Base-by-base conservation (phyloP, 2,797 vertebrate species). In the Peromyscus eremicus region DNA sequence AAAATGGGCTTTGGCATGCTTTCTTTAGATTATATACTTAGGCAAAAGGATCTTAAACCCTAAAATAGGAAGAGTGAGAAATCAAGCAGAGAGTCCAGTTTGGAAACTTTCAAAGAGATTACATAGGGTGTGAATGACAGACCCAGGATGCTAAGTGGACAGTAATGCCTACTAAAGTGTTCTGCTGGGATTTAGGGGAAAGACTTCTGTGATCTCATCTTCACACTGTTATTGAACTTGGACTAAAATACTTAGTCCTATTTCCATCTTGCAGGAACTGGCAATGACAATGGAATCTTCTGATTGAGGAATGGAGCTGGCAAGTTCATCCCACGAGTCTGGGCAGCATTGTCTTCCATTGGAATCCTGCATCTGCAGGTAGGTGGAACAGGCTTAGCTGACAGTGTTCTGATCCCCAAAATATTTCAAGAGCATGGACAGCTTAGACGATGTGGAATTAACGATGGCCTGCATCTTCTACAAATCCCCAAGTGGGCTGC, bases 201-300 rank as follows among this genome's bases (percentile, higher is more conserved):
- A 68, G 57, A 2, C 25, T 75, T 88, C 29, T 70, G 57, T 75
- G 73, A 32, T 4, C n/a, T 49, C 64, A 73, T 16, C 27, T 76
- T 66, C n/a, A 66, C 46, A 80, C 29, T 93, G 37, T 81, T 81
- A 16, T 60, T 87, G 66, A 89, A 27, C 49, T 82, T 90, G 57
- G 60, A 76, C 40, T 86, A 90, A 92, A 96, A 87, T 66, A 64
- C n/a, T 52, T 66, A 87, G 21, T 32, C 60, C 43, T 21, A 89
- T 68, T 66, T 89, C 81, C 23, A 23, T 92, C n/a, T 62, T 57
- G 37, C 37, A 73, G 76, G 76, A 91, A 60, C 6, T 86, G 43
- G 60, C 73, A 79, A 66, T 82, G 37, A 40, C 32, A 92, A 57
- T 83, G 37, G 21, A 34, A 57, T 87, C n/a, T 82, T 64, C 43